These are phyloP conservation scores for Polypedilum vanderplanki DNA, from an alignment of 1,140 invertebrate genomes.

Conservation along the genomic window DNA sequence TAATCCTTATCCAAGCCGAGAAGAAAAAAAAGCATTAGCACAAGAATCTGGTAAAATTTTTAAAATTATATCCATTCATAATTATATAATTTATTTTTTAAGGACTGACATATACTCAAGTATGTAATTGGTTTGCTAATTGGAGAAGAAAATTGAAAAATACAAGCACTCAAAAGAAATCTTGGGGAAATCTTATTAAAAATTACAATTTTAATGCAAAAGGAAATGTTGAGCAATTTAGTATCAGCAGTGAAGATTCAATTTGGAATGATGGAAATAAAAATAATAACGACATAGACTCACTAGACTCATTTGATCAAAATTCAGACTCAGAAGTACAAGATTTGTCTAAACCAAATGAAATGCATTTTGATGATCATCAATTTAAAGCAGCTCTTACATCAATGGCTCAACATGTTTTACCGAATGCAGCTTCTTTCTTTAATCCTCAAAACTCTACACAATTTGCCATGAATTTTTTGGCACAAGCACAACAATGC, in stretches of 20 bases:
- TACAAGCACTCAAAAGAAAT: constrained; percentile 55
- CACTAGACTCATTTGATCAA: constrained; percentile 28
- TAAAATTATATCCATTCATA: constrained; percentile 34
- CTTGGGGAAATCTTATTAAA: constrained; percentile 64
- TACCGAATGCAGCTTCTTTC: background rate
- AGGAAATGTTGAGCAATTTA: constrained; percentile 66
- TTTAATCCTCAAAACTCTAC: background rate
- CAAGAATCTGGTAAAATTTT: constrained; percentile 61
- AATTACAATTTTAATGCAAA: constrained; percentile 62
- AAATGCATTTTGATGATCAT: constrained; percentile 15
- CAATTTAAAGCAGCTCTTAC: constrained; percentile 8
- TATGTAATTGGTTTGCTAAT: constrained; percentile 72
- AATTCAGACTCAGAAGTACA: background rate
- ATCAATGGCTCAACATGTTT: background rate
- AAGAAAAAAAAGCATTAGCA: constrained; percentile 61
- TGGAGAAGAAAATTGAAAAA: constrained; percentile 67
- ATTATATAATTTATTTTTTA: background rate
- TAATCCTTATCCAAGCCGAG: constrained; percentile 64
- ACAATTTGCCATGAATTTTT: constrained; percentile 19
- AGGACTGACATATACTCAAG: constrained; percentile 42
- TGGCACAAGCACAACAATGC: constrained; percentile 21
- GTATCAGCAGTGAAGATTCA: constrained; percentile 64
- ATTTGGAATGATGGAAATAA: constrained; percentile 59
- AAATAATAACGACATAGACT: constrained; percentile 34
- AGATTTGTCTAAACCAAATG: background rate